Conservation (phyloP, 2,113 vertebrate genomes). For the Paralichthys olivaceus region DNA sequence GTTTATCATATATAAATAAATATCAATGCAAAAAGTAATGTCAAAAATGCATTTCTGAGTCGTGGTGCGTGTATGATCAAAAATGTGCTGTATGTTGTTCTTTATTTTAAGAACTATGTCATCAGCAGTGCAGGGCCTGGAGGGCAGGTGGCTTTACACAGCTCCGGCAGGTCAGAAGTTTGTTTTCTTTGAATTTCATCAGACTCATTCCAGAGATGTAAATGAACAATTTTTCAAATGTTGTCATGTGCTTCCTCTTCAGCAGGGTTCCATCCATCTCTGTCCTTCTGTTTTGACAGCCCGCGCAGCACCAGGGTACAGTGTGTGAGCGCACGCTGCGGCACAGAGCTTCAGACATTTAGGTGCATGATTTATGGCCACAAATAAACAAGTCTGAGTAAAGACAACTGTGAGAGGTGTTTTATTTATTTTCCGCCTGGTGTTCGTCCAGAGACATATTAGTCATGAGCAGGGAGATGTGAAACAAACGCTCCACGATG, state of each 20-base stretch:
- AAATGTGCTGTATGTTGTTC: too few species aligned
- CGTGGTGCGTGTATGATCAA: too few species aligned
- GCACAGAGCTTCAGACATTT: not conserved
- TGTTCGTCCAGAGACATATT: conserved; percentile 41
- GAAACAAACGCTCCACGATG: conserved; percentile 56
- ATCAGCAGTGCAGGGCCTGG: not conserved
- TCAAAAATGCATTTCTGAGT: too few species aligned
- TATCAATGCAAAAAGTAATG: too few species aligned
- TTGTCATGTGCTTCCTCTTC: conserved; percentile 61
- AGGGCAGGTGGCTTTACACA: conserved; percentile 26
- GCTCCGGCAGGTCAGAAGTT: not conserved
- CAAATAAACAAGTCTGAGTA: conserved; percentile 62
- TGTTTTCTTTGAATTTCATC: conserved; percentile 48
- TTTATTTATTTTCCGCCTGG: conserved; percentile 64
- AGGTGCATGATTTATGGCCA: conserved; percentile 59
- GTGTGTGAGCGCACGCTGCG: not conserved
- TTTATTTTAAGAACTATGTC: not conserved
- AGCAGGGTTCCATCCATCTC: conserved; percentile 59
- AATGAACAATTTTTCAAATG: conserved; percentile 59
- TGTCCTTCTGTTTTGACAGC: conserved; percentile 61
- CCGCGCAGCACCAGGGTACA: not conserved
- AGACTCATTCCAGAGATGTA: conserved; percentile 52
- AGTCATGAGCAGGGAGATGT: conserved; percentile 25
- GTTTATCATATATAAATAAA: too few species aligned
- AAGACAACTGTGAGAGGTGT: conserved; percentile 63